phyloP scores from a whole-genome alignment of 2,797 vertebrate species.

The Notolabrus celidotus region DNA sequence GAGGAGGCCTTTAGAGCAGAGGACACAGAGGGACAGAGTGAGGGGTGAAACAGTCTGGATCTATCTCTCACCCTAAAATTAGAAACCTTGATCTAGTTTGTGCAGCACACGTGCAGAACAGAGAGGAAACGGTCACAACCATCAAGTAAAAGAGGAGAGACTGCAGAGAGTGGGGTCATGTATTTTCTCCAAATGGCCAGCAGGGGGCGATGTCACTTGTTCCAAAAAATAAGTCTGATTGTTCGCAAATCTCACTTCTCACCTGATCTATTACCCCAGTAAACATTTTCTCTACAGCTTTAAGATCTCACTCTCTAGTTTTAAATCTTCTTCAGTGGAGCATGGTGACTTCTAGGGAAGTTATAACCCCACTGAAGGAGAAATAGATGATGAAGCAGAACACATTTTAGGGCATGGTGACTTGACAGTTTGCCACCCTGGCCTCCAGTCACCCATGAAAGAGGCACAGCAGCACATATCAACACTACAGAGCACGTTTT shows the following conservation, averaged over 20 bases:
- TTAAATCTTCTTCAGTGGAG: too few relatives aligned
- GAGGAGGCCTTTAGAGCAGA: slow-evolving; percentile 68
- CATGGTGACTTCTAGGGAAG: not conserved
- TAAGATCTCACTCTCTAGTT: not conserved
- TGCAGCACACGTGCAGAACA: too few relatives aligned
- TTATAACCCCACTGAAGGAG: not conserved
- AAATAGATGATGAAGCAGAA: not conserved
- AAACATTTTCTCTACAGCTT: not conserved
- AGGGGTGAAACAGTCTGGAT: not conserved
- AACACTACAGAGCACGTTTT: too few relatives aligned
- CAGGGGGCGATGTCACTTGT: too few relatives aligned
- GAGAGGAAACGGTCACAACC: too few relatives aligned
- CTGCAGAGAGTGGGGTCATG: too few relatives aligned
- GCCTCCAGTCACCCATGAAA: not conserved
- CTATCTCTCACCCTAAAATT: not conserved
- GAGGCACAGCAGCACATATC: too few relatives aligned
- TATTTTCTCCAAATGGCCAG: too few relatives aligned
- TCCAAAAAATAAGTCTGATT: too few relatives aligned
- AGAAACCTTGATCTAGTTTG: not conserved
- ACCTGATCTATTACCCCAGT: not conserved
- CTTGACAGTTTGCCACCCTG: too few relatives aligned
- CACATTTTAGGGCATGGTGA: not conserved
- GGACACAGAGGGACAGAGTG: slow-evolving; percentile 22
- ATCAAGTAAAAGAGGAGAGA: too few relatives aligned
- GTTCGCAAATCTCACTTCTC: not conserved